Conservation (phyloP, 2,888 invertebrate genomes). For the Glomeris marginata region DNA sequence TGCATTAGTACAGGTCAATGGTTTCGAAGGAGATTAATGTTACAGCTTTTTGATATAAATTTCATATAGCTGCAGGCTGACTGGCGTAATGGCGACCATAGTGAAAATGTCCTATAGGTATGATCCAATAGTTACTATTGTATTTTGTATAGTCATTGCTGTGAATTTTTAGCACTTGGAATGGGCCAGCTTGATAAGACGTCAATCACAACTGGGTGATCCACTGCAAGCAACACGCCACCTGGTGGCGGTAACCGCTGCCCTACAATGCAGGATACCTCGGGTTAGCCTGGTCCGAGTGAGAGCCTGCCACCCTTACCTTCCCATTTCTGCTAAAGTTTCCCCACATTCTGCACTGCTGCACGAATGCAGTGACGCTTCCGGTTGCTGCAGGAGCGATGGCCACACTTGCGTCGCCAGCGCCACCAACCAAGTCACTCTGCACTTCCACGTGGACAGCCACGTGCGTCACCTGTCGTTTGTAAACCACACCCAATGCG, state of each 20-base stretch:
- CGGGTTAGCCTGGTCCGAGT: background rate
- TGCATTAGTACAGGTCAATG: too few relatives aligned
- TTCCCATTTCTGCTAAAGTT: background rate
- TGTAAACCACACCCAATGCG: conserved; percentile 1
- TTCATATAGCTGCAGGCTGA: too few relatives aligned
- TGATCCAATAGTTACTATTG: too few relatives aligned
- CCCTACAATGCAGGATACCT: background rate
- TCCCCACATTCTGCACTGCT: background rate
- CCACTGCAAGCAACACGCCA: conserved; percentile 1
- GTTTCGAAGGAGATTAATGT: too few relatives aligned
- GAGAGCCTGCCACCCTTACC: background rate
- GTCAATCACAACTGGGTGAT: background rate
- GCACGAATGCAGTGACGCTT: conserved; percentile 2
- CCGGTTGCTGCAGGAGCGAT: background rate
- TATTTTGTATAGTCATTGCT: too few relatives aligned
- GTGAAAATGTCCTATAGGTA: too few relatives aligned
- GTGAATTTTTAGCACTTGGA: too few relatives aligned
- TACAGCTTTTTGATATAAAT: too few relatives aligned
- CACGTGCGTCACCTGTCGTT: background rate
- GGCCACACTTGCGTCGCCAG: conserved; percentile 1
- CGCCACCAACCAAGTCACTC: background rate
- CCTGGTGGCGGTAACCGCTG: background rate
- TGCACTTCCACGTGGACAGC: conserved; percentile 3
- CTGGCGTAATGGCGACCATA: too few relatives aligned
- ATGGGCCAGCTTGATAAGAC: too few relatives aligned